These are phyloP conservation scores for Uloborus plumipes DNA, from an alignment of 2,888 invertebrate genomes.

Conservation along the genomic window DNA sequence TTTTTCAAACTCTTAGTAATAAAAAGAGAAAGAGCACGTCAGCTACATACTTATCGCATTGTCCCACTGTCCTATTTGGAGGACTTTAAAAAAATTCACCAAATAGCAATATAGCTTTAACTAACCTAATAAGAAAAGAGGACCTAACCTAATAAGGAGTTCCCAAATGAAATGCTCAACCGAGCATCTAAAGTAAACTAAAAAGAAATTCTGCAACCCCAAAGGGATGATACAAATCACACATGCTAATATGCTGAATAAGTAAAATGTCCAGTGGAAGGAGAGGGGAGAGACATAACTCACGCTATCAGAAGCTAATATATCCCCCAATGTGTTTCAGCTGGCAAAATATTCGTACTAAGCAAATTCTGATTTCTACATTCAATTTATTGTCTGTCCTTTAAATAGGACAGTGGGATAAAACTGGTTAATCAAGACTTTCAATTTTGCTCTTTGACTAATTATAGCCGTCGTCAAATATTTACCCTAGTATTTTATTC, in stretches of 20 bases:
- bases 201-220: conserved; percentile 31
- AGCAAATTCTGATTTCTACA: conserved; percentile 25
- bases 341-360: conserved; percentile 32
- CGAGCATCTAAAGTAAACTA: conserved; percentile 23
- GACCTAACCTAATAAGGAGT: no score
- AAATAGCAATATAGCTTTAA: neutral
- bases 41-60: conserved; percentile 5
- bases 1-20: conserved; percentile 12
- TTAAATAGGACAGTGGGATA: neutral
- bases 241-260: conserved; percentile 24
- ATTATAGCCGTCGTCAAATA: no score
- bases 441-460: no score
- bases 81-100: conserved; percentile 14
- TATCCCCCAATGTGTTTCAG: conserved; percentile 17
- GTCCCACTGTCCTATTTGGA: conserved; percentile 11
- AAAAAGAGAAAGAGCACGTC: neutral
- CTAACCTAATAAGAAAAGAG: conserved; percentile 9
- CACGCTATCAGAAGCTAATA: conserved; percentile 18
- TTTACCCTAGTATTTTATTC: no score
- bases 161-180: conserved; percentile 7
- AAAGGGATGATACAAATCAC: conserved; percentile 28
- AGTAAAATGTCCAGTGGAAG: neutral
- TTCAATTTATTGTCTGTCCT: conserved; percentile 8
- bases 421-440: no score
- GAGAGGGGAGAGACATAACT: conserved; percentile 2